Conservation (phyloP, 2,797 vertebrate species). For the Sparidentex hasta region DNA sequence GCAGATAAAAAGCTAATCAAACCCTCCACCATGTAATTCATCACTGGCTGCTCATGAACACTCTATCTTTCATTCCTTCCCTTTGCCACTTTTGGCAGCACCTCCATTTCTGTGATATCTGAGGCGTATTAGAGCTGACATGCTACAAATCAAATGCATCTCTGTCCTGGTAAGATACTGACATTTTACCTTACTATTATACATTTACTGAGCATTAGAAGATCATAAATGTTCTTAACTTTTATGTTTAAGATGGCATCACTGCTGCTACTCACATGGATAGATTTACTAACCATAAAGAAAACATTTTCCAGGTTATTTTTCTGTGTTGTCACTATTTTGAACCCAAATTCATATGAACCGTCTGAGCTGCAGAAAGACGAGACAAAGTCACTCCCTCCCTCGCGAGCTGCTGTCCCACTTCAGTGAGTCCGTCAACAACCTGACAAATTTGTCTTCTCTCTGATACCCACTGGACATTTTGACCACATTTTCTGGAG, state of each 20-base stretch:
- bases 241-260: neutral
- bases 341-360: neutral
- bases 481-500: constrained; percentile 7
- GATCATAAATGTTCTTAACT: neutral
- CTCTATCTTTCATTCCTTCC: constrained; percentile 55
- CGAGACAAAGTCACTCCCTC: constrained; percentile 10
- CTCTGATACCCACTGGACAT: constrained; percentile 22
- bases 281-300: neutral
- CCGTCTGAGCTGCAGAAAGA: neutral
- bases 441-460: constrained; percentile 45
- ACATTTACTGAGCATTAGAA: constrained; percentile 6
- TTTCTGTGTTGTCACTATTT: neutral
- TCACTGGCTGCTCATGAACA: constrained; percentile 67
- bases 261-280: neutral
- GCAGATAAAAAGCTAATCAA: constrained; percentile 86
- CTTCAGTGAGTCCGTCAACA: constrained; percentile 48
- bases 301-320: neutral
- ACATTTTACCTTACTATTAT: constrained; percentile 2
- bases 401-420: constrained; percentile 30
- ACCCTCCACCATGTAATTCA: constrained; percentile 73
- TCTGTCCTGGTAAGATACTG: constrained; percentile 28
- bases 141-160: constrained; percentile 58
- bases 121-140: constrained; percentile 33
- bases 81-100: constrained; percentile 45
- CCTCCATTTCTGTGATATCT: constrained; percentile 58